A percentile compares a stretch with the other conserved stretches of the same genome.
These are phyloP conservation scores for Limonius californicus DNA, from an alignment of 1,140 invertebrate genomes.

Conservation along the genomic window DNA sequence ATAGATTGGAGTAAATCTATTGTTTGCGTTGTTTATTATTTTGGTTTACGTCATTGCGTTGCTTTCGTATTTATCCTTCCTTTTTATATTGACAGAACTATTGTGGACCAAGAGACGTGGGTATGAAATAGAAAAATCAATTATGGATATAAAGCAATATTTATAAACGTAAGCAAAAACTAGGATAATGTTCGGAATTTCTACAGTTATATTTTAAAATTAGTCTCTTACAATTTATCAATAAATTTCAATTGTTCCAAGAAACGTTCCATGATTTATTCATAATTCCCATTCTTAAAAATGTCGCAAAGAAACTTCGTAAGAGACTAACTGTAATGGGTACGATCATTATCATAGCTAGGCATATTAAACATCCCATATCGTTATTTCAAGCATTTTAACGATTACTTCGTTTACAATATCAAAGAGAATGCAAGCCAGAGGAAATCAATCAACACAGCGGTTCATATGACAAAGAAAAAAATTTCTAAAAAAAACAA, in stretches of 20 bases:
- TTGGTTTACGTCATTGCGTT: not conserved
- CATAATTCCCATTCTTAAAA: not conserved
- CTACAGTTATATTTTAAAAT: not conserved
- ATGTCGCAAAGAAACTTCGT: too few relatives aligned
- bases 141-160: not conserved
- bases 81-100: too few relatives aligned
- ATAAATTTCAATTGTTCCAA: not conserved
- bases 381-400: too few relatives aligned
- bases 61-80: not conserved
- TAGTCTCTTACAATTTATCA: not conserved
- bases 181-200: not conserved
- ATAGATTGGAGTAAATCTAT: not conserved
- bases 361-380: too few relatives aligned
- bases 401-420: too few relatives aligned
- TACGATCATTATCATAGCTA: too few relatives aligned
- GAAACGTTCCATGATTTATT: not conserved
- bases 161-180: not conserved
- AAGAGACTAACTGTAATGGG: too few relatives aligned
- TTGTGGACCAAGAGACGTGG: too few relatives aligned
- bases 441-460: too few relatives aligned
- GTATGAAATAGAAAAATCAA: not conserved
- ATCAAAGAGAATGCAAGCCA: too few relatives aligned
- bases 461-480: too few relatives aligned
- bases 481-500: too few relatives aligned
- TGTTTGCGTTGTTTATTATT: not conserved